Percentiles rank a stretch among this genome's conserved stretches.
These are phyloP conservation scores for Protaetia brevitarsis DNA, from an alignment of 1,140 invertebrate species.

Conservation along the genomic window DNA sequence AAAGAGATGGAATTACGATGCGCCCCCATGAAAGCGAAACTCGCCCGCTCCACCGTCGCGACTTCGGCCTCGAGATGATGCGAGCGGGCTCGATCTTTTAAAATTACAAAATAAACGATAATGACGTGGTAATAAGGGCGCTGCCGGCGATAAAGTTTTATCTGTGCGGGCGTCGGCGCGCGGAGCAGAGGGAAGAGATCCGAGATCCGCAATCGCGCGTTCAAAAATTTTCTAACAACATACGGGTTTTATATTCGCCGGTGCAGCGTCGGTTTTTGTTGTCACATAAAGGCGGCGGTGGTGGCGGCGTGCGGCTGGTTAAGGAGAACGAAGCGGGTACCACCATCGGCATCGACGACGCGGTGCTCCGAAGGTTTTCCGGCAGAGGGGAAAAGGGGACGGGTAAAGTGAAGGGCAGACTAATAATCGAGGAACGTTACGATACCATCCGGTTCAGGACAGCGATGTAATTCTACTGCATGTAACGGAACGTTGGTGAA, in stretches of 20 bases:
- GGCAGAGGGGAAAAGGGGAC: no score
- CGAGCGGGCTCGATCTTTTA: slow-evolving; percentile 18
- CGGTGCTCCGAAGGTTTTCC: not conserved
- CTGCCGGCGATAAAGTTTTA: slow-evolving; percentile 20
- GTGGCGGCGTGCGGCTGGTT: not conserved
- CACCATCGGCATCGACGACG: not conserved
- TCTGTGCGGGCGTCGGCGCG: slow-evolving; percentile 21
- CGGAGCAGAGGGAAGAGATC: not conserved
- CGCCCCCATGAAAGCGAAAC: no score
- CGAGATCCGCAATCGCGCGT: slow-evolving; percentile 11
- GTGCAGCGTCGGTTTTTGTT: not conserved
- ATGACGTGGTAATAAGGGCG: slow-evolving; percentile 26
- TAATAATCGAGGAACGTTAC: no score
- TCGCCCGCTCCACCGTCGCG: no score
- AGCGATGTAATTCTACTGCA: no score
- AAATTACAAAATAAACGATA: slow-evolving; percentile 27
- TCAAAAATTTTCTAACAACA: slow-evolving; percentile 12
- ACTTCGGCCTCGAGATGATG: not conserved
- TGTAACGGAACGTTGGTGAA: no score
- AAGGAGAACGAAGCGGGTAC: not conserved
- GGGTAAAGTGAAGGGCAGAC: no score
- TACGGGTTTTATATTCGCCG: slow-evolving; percentile 17
- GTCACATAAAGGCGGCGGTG: not conserved
- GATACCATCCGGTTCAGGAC: no score
- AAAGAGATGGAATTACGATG: no score